Conservation (phyloP, 2,888 invertebrate species). For the Neria commutata region DNA sequence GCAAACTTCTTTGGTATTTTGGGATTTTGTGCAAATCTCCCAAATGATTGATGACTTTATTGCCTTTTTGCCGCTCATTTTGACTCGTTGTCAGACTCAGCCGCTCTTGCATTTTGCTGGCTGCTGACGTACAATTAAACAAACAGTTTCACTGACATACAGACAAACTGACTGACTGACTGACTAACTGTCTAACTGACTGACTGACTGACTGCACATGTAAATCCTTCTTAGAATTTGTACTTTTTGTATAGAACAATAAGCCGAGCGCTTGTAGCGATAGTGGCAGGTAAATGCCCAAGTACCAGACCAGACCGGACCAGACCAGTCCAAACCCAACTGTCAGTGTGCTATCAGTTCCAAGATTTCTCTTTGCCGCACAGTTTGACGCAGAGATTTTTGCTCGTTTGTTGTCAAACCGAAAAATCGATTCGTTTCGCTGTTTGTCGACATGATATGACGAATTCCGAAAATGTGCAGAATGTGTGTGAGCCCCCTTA, state of each 20-base stretch:
- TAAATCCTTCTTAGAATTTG: background rate
- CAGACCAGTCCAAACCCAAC: background rate
- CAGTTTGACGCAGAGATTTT: too few relatives aligned
- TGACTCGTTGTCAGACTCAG: constrained; percentile 2
- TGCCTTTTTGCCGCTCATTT: constrained; percentile 28
- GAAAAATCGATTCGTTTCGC: constrained; percentile 53
- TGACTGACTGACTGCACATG: background rate
- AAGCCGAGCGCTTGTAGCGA: constrained; percentile 17
- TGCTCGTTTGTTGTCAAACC: constrained; percentile 29
- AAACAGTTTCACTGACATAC: background rate
- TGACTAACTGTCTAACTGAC: too few relatives aligned
- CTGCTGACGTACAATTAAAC: constrained; percentile 2
- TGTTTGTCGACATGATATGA: constrained; percentile 15
- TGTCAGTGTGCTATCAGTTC: too few relatives aligned
- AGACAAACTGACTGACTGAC: too few relatives aligned
- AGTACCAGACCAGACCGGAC: background rate
- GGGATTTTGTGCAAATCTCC: constrained; percentile 53
- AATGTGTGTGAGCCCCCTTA: too few relatives aligned
- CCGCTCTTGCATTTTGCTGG: background rate
- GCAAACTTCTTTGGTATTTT: too few relatives aligned
- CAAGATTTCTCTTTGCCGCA: too few relatives aligned
- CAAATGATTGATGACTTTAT: constrained; percentile 57
- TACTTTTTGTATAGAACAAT: constrained; percentile 9
- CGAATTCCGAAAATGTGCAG: too few relatives aligned
- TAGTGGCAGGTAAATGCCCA: constrained; percentile 16